Base-by-base conservation (phyloP, 2,113 vertebrate genomes). In the Tricholaema leucomelas region DNA sequence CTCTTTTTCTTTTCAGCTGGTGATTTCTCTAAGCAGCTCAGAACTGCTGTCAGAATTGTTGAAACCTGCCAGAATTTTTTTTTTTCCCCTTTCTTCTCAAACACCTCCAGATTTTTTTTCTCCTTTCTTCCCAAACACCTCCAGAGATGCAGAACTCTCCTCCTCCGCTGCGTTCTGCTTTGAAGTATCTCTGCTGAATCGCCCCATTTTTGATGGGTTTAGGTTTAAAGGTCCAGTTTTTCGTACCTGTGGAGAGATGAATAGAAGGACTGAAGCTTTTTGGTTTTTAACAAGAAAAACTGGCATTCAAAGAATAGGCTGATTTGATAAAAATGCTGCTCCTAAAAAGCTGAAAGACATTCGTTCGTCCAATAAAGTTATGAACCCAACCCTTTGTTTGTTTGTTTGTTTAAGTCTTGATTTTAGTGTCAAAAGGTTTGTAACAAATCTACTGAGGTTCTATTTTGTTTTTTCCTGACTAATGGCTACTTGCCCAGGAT, bases 41-140 rank as follows among this genome's bases (percentile, higher is more conserved):
- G 71, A 93, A 79, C 50, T 84, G 74, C 71, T 94, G 86, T 89
- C 92, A 95, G 67, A 89, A 80, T 74, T 66, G 55, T 82, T 94
- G 83, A 95, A 88, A 93, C 17, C 74, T 95, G 46, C 8, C 71
- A 92, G 81, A 48, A 10, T 35, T 63, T 67, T 64, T 80, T 85
- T 83, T 81, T 63, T 24, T 12, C 67, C n/a, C 36, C 8, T 33
- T 58, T 87, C 40, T 77, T 64, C 48, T n/a, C 15, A 48, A 36
- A 61, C 70, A 80, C 63, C 63, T 85, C 11, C 69, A 92, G 80
- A 15, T 40, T 54, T 73, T 58, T 74, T 63, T 80, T 81, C 69
- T 24, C 11, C 15, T 88, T 91, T 81, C 79, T 76, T 85, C 35
- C 54, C 38, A 48, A 75, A 78, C 64, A 81, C 65, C 42, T 73